Evolutionary conservation across 2,113 vertebrate species (phyloP), one percentile per base, ranked within the genome.

Genomic region (Centrocercus urophasianus): DNA sequence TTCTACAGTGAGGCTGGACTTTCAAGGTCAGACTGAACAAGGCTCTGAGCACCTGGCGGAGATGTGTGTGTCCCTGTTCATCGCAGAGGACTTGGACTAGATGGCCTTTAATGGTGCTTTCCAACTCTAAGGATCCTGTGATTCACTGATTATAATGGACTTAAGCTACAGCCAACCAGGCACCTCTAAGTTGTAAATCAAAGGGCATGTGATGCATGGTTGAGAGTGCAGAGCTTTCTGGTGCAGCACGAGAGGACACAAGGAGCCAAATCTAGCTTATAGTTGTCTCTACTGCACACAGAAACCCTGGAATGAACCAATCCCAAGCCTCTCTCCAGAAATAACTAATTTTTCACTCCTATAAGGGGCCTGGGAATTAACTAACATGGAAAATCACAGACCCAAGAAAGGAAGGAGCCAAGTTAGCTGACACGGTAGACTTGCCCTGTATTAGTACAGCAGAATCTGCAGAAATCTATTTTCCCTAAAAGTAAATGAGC

Each of bases 331-430:
- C n/a, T 47, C 6, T 82, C 66, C 48, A 57, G 22, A 38, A 84
- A 13, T 22, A 84, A 64, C 8, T 82, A 17, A 75, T 61, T 84
- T 90, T 65, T 75, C 17, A 28, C 34, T 78, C 54, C 38, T 59
- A 2, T n/a, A 32, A 66, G 75, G 24, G 40, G 28, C 38, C 48
- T 96, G 89, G 63, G 78, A 93, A 79, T 93, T 82, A 76, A 69
- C 15, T 50, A 60, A 36, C 28, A 25, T 13, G 7, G 52, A 43
- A 66, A 72, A 16, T 14, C 27, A 69, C 34, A 83, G 57, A 59
- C 27, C n/a, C 25, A 0, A 34, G 47, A 45, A 87, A 89, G 24
- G 48, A 89, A 30, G 14, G 16, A 89, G 36, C 30, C 54, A 79
- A 69, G 25, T 1, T 47, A 63, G 32, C 13, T 12, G 7, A 45